These are phyloP conservation scores for Pangasius mekongensis DNA, from an alignment of 2,797 vertebrate genomes.

Conservation along the genomic window DNA sequence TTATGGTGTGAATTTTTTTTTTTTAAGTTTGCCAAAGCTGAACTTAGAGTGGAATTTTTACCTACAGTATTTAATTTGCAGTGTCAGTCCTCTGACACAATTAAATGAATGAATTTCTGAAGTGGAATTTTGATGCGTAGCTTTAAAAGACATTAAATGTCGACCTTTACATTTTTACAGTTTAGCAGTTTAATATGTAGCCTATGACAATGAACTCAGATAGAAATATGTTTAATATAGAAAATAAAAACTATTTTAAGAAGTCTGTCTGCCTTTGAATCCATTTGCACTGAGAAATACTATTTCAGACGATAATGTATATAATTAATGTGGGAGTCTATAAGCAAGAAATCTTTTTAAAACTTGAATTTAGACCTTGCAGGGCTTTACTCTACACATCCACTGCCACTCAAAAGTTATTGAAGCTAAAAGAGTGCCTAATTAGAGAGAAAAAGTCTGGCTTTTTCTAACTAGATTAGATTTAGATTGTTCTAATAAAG, in stretches of 20 bases:
- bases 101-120: neutral
- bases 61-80: neutral
- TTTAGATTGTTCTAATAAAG: neutral
- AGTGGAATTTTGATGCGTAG: neutral
- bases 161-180: neutral
- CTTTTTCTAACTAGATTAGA: neutral
- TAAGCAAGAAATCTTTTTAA: neutral
- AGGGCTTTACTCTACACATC: neutral
- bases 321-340: neutral
- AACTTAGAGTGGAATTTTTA: neutral
- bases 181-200: neutral
- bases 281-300: neutral
- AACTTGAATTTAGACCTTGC: no score
- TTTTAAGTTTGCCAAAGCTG: neutral
- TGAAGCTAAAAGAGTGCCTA: neutral
- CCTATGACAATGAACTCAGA: neutral
- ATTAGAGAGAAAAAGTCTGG: neutral
- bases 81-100: neutral
- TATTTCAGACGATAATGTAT: neutral
- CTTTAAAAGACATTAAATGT: neutral
- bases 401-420: neutral
- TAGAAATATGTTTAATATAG: neutral
- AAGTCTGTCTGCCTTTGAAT: neutral
- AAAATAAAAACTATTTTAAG: neutral
- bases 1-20: no score